Percentiles rank a stretch among this genome's conserved stretches.
phyloP scores from a whole-genome alignment of 2,797 vertebrate genomes.

The Pseudotriccus pelzelni region DNA sequence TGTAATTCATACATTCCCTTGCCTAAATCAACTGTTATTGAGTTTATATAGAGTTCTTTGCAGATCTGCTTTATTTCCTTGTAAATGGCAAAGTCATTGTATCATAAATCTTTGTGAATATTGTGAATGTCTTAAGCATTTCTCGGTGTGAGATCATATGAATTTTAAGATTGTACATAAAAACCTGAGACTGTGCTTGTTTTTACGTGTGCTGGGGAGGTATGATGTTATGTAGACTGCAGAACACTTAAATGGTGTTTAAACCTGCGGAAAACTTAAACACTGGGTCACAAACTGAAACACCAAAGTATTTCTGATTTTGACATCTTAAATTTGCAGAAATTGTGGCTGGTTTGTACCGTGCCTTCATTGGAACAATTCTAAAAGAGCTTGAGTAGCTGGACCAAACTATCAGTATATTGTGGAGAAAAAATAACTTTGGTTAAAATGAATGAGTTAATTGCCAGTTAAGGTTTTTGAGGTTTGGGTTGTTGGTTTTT shows the following conservation, averaged over 20 bases:
- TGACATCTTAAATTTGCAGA: background rate
- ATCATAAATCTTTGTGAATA: conserved; percentile 37
- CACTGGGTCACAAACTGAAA: background rate
- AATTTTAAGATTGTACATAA: background rate
- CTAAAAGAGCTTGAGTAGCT: background rate
- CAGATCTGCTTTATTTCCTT: conserved; percentile 35
- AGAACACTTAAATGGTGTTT: background rate
- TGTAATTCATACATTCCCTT: conserved; percentile 25
- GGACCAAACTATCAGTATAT: background rate
- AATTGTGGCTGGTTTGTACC: background rate
- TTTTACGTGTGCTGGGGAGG: background rate
- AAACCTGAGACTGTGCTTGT: background rate
- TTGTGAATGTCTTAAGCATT: background rate
- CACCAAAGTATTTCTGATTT: background rate
- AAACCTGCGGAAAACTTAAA: background rate
- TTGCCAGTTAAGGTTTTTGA: background rate
- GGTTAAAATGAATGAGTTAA: background rate
- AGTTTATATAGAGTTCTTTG: conserved; percentile 15
- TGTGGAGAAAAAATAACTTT: background rate
- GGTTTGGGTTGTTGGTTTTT: background rate
- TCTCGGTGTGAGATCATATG: background rate
- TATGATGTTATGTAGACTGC: background rate
- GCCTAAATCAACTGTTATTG: conserved; percentile 19
- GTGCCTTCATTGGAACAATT: background rate
- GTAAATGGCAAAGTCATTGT: conserved; percentile 27